Base-by-base conservation (phyloP, 2,888 invertebrate species). In the Boloria euphrosyne region DNA sequence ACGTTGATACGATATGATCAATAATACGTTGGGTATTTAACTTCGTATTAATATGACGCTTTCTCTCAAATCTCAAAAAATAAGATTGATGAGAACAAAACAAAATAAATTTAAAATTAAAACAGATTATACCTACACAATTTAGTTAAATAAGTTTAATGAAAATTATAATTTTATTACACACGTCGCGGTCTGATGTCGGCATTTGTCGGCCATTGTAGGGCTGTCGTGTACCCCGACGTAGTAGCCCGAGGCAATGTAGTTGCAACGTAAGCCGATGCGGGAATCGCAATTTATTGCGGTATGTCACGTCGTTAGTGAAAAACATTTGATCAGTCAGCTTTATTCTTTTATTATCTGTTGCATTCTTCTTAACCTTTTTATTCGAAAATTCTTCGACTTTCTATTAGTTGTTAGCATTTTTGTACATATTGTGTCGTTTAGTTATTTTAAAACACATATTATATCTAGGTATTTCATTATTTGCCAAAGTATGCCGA, bases 171-270 rank as follows among this genome's bases (percentile, higher is more conserved):
- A 59, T 59, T 59, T 59, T 59, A 59, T 59, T 59, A 59, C 49
- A 59, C 59, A 59, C 58, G 52, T 52, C 58, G 58, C 58, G 58
- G 64, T 16, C 64, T 50, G 52, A 44, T 52, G 64, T 65, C 64
- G 64, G 64, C 44, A 58, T 79, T 64, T 64, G 72, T 71, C 65
- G 65, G 68, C 69, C 66, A 69, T 72, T 72, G 72, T 71, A 70
- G 67, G 55, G 55, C 38, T 52, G 67, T 69, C 67, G 53, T 69
- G 69, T 69, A 67, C 31, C 49, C 67, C 57, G 72, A 68, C 69
- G 65, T 59, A 64, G 60, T 67, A 67, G 58, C 64, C 57, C 58
- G 27, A 59, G 68, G 60, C 59, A 17, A 31, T 58, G 55, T 50
- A 64, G 49, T 62, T 46, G 43, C 17, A 60, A 63, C 47, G 62